A percentile compares a stretch with the other conserved stretches of the same genome.
These are phyloP conservation scores for Hecatera dysodea DNA, from an alignment of 2,888 invertebrate species.

Conservation along the genomic window DNA sequence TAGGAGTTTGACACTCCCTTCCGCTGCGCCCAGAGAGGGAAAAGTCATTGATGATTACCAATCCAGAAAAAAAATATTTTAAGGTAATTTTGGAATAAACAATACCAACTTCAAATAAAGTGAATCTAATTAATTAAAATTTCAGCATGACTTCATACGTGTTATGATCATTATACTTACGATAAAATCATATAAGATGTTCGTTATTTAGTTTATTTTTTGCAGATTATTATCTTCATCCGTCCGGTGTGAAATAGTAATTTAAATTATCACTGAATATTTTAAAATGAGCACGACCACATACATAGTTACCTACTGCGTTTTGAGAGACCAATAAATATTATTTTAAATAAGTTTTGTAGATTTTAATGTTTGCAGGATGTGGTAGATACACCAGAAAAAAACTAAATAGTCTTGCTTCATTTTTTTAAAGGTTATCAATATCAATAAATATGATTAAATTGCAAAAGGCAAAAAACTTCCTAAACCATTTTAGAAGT, in stretches of 20 bases:
- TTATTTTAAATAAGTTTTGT: neutral
- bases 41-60: too few species aligned
- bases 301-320: neutral
- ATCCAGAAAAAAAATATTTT: too few species aligned
- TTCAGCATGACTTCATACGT: constrained; percentile 13
- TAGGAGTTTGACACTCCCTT: too few species aligned
- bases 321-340: constrained; percentile 26
- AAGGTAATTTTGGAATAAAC: too few species aligned
- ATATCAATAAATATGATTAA: neutral
- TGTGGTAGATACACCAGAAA: neutral
- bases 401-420: neutral
- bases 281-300: constrained; percentile 28
- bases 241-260: constrained; percentile 40
- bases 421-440: neutral
- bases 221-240: constrained; percentile 36
- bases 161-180: constrained; percentile 5
- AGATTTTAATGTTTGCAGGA: neutral
- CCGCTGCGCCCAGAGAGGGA: too few species aligned
- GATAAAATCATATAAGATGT: constrained; percentile 37
- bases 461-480: neutral
- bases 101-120: too few species aligned
- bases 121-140: constrained; percentile 12
- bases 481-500: neutral
- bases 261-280: constrained; percentile 38
- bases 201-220: constrained; percentile 34